Percentiles rank a stretch among this genome's conserved stretches.
phyloP scores from a whole-genome alignment of 2,888 invertebrate genomes.

The Leucophenga montana region DNA sequence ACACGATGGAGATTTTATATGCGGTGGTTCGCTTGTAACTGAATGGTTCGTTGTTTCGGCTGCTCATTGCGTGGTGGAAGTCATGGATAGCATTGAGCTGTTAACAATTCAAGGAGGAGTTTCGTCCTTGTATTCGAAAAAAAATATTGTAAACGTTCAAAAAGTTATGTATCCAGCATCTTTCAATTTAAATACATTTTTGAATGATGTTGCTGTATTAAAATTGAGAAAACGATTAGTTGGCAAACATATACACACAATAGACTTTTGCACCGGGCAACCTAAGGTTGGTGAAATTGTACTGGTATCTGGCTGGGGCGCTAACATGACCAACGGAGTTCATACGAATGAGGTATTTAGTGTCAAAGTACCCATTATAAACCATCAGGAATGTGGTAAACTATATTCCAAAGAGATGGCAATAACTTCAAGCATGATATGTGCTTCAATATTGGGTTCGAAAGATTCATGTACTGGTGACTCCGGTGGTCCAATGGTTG shows the following conservation, averaged over 20 bases:
- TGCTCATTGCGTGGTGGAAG: constrained; percentile 3
- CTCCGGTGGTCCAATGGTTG: background rate
- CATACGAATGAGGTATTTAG: background rate
- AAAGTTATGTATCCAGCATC: background rate
- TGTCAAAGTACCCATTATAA: background rate
- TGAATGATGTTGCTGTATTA: constrained; percentile 1
- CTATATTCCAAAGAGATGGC: background rate
- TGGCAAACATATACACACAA: background rate
- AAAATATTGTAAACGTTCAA: background rate
- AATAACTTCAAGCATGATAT: background rate
- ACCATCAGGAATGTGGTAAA: background rate
- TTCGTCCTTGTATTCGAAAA: background rate
- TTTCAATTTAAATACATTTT: background rate
- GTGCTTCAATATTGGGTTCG: background rate
- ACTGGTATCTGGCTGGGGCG: constrained; percentile 14
- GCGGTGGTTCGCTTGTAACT: background rate
- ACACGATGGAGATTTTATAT: background rate
- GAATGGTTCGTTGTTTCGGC: background rate
- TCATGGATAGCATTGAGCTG: background rate
- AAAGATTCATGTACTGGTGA: background rate
- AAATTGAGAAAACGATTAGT: background rate
- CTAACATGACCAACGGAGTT: background rate
- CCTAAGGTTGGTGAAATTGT: background rate
- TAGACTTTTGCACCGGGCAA: background rate
- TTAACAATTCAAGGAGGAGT: constrained; percentile 1